A percentile compares a stretch with the other conserved stretches of the same genome.
Evolutionary conservation across 2,888 invertebrate species (phyloP).

Genomic region (Rambutsinella grinnellia): DNA sequence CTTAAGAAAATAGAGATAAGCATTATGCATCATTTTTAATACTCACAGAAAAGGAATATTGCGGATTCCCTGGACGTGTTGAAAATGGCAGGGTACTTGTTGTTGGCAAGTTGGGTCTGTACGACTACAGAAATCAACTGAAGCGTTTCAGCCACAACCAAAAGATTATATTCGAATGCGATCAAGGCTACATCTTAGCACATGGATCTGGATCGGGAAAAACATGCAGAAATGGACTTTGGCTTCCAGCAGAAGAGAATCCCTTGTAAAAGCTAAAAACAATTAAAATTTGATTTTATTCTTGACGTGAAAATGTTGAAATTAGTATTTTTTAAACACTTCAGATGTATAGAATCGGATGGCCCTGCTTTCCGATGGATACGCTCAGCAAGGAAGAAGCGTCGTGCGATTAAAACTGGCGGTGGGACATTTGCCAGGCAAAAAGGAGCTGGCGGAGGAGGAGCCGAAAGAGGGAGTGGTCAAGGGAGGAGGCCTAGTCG

Average conservation of each 20-base stretch:
- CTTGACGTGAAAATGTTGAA: not conserved
- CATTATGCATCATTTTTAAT: not conserved
- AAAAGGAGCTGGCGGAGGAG: constrained; percentile 12
- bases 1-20: too few species aligned
- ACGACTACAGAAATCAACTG: constrained; percentile 94
- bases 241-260: constrained; percentile 91
- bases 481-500: constrained; percentile 16
- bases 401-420: constrained; percentile 59
- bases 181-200: constrained; percentile 88
- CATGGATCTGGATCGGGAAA: constrained; percentile 94
- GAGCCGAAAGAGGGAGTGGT: constrained; percentile 17
- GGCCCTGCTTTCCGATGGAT: constrained; percentile 90
- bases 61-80: constrained; percentile 92
- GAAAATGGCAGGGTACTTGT: constrained; percentile 95
- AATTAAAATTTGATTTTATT: too few species aligned
- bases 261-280: constrained; percentile 62
- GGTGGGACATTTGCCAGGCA: constrained; percentile 37
- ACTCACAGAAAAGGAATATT: constrained; percentile 73
- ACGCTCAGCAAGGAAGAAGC: constrained; percentile 71
- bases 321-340: not conserved
- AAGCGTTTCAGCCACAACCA: constrained; percentile 90
- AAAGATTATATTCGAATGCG: constrained; percentile 96
- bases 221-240: constrained; percentile 93
- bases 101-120: constrained; percentile 95
- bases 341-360: constrained; percentile 83